Evolutionary conservation across 1,140 invertebrate genomes (phyloP).

Genomic region (Rhopalosiphum maidis): DNA sequence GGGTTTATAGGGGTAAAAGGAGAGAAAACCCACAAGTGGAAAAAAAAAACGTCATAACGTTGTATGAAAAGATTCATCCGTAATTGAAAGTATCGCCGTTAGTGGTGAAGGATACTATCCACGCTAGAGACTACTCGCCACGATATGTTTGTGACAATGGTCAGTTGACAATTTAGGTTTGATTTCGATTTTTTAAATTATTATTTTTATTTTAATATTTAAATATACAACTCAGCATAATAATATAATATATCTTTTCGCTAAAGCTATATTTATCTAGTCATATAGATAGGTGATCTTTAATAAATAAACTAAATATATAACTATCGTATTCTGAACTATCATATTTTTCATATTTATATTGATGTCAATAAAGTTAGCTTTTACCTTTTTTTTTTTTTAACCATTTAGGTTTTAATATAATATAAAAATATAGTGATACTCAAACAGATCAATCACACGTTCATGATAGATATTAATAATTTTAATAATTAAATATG

Average conservation of each 20-base stretch:
- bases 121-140: background rate
- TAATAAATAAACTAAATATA: no score
- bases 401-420: background rate
- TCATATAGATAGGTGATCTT: background rate
- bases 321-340: no score
- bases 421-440: background rate
- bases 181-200: background rate
- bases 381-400: background rate
- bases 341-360: no score
- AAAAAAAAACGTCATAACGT: background rate
- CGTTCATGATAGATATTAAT: background rate
- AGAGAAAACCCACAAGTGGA: background rate
- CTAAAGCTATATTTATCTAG: background rate
- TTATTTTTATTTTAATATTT: background rate
- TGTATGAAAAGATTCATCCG: background rate
- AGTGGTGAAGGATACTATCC: background rate
- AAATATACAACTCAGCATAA: background rate
- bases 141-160: background rate
- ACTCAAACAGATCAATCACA: background rate
- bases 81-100: background rate
- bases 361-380: no score
- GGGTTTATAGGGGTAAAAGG: background rate
- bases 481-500: background rate
- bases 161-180: background rate
- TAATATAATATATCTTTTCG: background rate